Base-by-base conservation (phyloP, 2,888 invertebrate genomes). In the Drosophila putrida region DNA sequence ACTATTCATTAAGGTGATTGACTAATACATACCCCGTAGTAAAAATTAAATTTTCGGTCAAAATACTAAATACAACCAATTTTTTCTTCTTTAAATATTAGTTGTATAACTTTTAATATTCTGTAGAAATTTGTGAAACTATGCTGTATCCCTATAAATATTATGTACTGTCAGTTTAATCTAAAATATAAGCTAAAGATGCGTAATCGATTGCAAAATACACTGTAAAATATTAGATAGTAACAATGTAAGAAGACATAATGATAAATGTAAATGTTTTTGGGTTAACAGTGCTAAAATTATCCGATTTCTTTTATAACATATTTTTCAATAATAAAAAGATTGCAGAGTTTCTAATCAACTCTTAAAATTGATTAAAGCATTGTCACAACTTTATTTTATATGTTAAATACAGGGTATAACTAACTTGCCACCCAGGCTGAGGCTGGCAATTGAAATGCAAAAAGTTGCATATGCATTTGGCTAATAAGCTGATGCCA, bases 391-490 rank as follows among this genome's bases (percentile, higher is more conserved):
- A 20, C 20, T 20, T 20, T 20, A 20, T 20, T 20, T 2, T 20
- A 20, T 2, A 20, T 20, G 20, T 20, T 25, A 50, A 35, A 4
- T 44, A 43, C n/a, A 58, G 61, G 41, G 53, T 61, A 66, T 43
- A 20, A 27, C 27, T 4, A 43, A 43, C 33, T 27, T 55, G 2
- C 25, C 54, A 4, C 6, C 13, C 43, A 46, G 47, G 9, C 35
- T 53, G 28, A 3, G 33, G 54, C 33, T 36, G 39, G 50, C 60
- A 76, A 80, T 77, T 70, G 71, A 80, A 77, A 61, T 64, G 64
- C 64, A 67, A 61, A 50, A 47, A 31, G 44, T 59, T 61, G 47
- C 44, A 39, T 28, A 47, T 38, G 57, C 43, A 60, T 61, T 73
- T 60, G 75, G 44, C 57, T 61, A 75, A 75, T 75, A 61, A 75